These are phyloP conservation scores for Pyrocoelia pectoralis DNA, from an alignment of 2,888 invertebrate genomes.

Conservation along the genomic window DNA sequence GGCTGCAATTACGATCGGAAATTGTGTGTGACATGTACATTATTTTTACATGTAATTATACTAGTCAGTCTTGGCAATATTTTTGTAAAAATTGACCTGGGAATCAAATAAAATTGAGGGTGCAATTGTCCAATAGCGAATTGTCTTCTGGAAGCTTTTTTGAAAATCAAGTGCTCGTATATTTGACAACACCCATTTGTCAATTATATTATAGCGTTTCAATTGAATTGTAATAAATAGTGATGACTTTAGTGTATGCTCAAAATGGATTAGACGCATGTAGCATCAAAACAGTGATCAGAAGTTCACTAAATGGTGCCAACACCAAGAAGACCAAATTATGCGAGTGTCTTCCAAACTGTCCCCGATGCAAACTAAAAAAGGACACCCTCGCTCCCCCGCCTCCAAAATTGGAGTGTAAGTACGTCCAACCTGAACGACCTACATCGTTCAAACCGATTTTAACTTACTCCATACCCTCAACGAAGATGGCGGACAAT, in stretches of 20 bases:
- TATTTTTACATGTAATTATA: too few species aligned
- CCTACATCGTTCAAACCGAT: slow-evolving; percentile 18
- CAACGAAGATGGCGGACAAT: slow-evolving; percentile 15
- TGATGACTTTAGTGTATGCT: neutral
- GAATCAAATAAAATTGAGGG: too few species aligned
- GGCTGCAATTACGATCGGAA: too few species aligned
- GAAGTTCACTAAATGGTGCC: neutral
- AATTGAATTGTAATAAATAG: too few species aligned
- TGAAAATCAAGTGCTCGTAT: too few species aligned
- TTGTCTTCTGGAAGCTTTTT: too few species aligned
- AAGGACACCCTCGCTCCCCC: neutral
- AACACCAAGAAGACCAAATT: neutral
- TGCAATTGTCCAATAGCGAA: too few species aligned
- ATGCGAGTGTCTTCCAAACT: slow-evolving; percentile 14
- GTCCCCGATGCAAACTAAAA: slow-evolving; percentile 4
- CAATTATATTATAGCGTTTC: too few species aligned
- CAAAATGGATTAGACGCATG: neutral
- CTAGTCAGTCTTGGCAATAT: too few species aligned
- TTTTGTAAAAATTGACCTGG: too few species aligned
- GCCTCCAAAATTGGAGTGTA: slow-evolving; percentile 3
- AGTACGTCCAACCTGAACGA: slow-evolving; percentile 22
- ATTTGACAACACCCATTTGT: too few species aligned
- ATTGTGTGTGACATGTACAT: too few species aligned
- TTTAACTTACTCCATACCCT: neutral
- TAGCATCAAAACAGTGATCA: neutral